Percentiles rank a stretch among this genome's conserved stretches.
These are phyloP conservation scores for Enteromius unitaeniatus DNA, from an alignment of 2,797 vertebrate species.

Conservation along the genomic window DNA sequence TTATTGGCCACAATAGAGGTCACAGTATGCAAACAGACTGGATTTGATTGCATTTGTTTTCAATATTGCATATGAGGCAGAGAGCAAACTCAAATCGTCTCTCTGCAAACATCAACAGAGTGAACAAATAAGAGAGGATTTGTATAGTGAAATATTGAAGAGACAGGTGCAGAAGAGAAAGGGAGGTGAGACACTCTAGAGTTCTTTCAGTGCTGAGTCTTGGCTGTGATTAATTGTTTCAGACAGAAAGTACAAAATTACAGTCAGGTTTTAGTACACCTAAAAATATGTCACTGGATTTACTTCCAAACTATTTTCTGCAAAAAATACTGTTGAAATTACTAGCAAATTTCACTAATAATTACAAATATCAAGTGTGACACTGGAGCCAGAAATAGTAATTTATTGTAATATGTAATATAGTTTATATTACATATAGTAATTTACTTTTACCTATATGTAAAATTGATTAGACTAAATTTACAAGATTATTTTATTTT, in stretches of 20 bases:
- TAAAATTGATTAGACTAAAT: not conserved
- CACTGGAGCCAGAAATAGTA: not conserved
- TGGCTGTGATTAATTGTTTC: slow-evolving; percentile 22
- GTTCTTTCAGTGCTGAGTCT: slow-evolving; percentile 13
- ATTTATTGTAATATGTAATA: not conserved
- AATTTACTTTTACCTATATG: not conserved
- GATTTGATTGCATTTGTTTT: slow-evolving; percentile 75
- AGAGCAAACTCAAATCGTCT: slow-evolving; percentile 70
- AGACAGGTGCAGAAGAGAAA: slow-evolving; percentile 63
- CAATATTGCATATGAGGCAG: slow-evolving; percentile 66
- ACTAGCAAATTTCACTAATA: not conserved
- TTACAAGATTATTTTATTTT: no score
- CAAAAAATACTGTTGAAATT: not conserved
- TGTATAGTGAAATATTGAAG: slow-evolving; percentile 62
- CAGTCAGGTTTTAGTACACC: not conserved
- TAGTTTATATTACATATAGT: no score
- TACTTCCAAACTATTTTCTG: not conserved
- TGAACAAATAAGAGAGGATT: slow-evolving; percentile 73
- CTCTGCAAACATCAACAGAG: slow-evolving; percentile 71
- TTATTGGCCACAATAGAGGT: slow-evolving; percentile 40
- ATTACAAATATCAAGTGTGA: not conserved
- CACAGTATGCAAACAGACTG: slow-evolving; percentile 63
- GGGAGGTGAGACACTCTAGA: slow-evolving; percentile 46
- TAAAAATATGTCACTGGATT: not conserved
- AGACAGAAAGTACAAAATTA: not conserved